Percentiles rank a stretch among this genome's conserved stretches.
These are phyloP conservation scores for Synergus gifuensis DNA, from an alignment of 2,888 invertebrate species.

Conservation along the genomic window DNA sequence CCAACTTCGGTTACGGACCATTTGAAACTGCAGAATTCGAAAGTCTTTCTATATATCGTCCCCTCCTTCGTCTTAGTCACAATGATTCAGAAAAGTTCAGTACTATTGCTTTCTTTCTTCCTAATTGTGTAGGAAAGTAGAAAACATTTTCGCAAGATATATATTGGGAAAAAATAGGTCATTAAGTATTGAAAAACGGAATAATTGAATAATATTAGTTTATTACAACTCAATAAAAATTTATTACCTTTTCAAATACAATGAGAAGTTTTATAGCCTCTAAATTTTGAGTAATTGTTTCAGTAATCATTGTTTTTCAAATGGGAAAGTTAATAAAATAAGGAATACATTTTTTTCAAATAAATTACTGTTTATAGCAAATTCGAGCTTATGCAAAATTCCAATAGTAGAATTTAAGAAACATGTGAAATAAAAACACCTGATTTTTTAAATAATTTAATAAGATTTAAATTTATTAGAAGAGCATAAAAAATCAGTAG, in stretches of 20 bases:
- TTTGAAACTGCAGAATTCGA: constrained; percentile 44
- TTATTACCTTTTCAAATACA: not conserved
- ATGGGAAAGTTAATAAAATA: not conserved
- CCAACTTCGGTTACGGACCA: constrained; percentile 10
- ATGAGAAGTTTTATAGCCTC: not conserved
- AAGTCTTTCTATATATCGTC: constrained; percentile 64
- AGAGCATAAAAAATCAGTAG: not conserved
- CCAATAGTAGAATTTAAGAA: not conserved
- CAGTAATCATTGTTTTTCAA: not conserved
- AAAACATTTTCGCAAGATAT: constrained; percentile 2
- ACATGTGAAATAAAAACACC: too few relatives aligned
- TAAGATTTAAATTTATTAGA: not conserved
- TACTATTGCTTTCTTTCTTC: constrained; percentile 44
- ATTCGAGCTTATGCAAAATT: not conserved
- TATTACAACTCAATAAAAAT: constrained; percentile 12
- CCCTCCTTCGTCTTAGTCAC: constrained; percentile 51
- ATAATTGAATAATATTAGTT: constrained; percentile 13
- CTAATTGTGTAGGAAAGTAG: constrained; percentile 14
- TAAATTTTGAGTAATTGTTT: not conserved
- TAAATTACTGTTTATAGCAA: not conserved
- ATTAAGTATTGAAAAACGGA: not conserved
- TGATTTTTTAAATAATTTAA: not conserved
- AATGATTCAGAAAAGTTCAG: constrained; percentile 17
- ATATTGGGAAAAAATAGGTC: not conserved
- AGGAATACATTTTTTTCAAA: not conserved